These are phyloP conservation scores for Tenthredo scrophulariae DNA, from an alignment of 2,888 invertebrate genomes.

Conservation along the genomic window DNA sequence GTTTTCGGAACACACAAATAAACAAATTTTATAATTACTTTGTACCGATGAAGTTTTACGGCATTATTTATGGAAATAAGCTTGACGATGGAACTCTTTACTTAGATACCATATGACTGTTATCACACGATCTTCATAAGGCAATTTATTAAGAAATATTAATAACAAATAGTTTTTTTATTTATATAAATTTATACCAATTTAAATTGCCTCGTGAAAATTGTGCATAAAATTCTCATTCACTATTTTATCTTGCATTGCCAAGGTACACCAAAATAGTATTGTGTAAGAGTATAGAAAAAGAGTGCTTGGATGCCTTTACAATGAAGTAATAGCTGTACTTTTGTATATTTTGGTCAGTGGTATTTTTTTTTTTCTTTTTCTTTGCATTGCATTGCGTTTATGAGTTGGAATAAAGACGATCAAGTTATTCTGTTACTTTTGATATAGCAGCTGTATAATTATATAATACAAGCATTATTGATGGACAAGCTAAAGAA, in stretches of 20 bases:
- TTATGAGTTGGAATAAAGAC: not conserved
- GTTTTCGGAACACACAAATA: conserved; percentile 28
- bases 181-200: conserved; percentile 21
- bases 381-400: not conserved
- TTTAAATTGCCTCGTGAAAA: not conserved
- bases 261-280: conserved; percentile 46
- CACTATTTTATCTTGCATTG: conserved; percentile 38
- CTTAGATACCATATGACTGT: not conserved
- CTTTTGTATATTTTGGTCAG: not conserved
- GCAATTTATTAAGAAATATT: conserved; percentile 28
- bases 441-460: conserved; percentile 24
- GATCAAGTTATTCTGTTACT: not conserved
- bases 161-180: not conserved
- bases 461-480: conserved; percentile 28
- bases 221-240: conserved; percentile 15
- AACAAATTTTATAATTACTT: conserved; percentile 23
- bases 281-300: conserved; percentile 46
- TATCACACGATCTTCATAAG: not conserved
- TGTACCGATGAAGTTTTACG: conserved; percentile 23
- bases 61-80: conserved; percentile 29
- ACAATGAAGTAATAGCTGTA: not conserved
- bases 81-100: conserved; percentile 10
- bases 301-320: conserved; percentile 45
- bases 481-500: conserved; percentile 21
- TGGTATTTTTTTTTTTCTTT: not conserved